Conservation (phyloP, 2,797 vertebrate species). For the Enteromius afrohamiltoni region DNA sequence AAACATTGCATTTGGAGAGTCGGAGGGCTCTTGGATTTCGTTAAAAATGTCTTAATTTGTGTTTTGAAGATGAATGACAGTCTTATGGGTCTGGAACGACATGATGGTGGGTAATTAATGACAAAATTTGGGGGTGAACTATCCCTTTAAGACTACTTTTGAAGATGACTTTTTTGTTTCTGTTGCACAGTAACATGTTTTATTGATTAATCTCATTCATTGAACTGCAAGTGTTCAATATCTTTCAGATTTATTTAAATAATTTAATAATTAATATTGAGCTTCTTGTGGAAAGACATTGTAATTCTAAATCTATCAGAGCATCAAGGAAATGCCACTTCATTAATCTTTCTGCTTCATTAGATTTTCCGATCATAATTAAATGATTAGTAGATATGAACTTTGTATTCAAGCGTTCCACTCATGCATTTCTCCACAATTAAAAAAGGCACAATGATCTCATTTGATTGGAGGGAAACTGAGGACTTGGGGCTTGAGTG, state of each 20-base stretch:
- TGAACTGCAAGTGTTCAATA: background rate
- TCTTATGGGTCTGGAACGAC: no score
- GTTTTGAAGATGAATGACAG: no score
- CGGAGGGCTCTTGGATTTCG: no score
- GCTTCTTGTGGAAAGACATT: slow-evolving; percentile 38
- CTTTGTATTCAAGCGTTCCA: slow-evolving; percentile 68
- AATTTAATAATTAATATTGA: slow-evolving; percentile 34
- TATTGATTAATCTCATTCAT: slow-evolving; percentile 16
- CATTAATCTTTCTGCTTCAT: slow-evolving; percentile 59
- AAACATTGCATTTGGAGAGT: no score
- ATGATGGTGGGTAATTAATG: no score
- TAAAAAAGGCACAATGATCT: slow-evolving; percentile 35
- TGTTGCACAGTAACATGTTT: background rate
- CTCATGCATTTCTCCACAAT: slow-evolving; percentile 46
- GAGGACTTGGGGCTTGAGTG: slow-evolving; percentile 30
- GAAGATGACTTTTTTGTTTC: slow-evolving; percentile 8
- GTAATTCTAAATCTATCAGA: slow-evolving; percentile 54
- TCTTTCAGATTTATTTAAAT: slow-evolving; percentile 30
- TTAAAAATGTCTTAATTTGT: no score
- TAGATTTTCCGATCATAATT: slow-evolving; percentile 61
- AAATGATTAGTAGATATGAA: slow-evolving; percentile 63
- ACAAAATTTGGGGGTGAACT: no score
- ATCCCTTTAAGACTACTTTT: background rate
- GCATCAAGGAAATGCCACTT: slow-evolving; percentile 58
- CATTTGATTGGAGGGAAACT: slow-evolving; percentile 43